phyloP scores from a whole-genome alignment of 2,113 vertebrate species.

The Pomatorhinus ruficollis region DNA sequence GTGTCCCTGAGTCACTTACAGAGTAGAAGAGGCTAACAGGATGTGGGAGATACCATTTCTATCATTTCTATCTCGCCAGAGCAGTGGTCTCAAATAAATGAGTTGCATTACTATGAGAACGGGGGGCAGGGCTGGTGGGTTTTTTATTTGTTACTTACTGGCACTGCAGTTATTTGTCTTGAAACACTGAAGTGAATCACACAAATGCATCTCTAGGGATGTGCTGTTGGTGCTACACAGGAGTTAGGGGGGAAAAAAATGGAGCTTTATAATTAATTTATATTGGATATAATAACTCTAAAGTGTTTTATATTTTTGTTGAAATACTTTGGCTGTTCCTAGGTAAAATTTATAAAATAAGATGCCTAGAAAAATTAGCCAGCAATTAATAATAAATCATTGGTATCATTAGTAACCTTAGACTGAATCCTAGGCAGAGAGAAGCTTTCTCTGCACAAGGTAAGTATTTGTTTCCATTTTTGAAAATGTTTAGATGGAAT shows the following conservation, averaged over 20 bases:
- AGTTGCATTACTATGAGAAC: neutral
- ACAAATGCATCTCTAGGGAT: neutral
- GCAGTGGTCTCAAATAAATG: neutral
- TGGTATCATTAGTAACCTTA: neutral
- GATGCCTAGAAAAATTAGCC: neutral
- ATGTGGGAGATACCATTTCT: neutral
- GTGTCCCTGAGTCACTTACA: neutral
- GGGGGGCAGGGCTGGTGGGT: fast-evolving
- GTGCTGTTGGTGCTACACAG: neutral
- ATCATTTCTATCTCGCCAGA: neutral
- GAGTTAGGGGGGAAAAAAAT: neutral
- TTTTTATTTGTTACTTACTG: neutral
- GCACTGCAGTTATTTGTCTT: neutral
- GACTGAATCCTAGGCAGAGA: neutral
- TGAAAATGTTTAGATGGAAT: neutral
- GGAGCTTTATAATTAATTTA: neutral
- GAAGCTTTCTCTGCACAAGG: neutral
- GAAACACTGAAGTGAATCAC: neutral
- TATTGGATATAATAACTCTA: neutral
- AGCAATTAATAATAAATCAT: neutral
- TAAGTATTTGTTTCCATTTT: neutral
- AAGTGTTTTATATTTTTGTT: neutral
- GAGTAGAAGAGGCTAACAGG: neutral
- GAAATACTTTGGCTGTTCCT: neutral
- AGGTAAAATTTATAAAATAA: neutral